Evolutionary conservation across 1,140 invertebrate species (phyloP).

Genomic region (Hermetia illucens): DNA sequence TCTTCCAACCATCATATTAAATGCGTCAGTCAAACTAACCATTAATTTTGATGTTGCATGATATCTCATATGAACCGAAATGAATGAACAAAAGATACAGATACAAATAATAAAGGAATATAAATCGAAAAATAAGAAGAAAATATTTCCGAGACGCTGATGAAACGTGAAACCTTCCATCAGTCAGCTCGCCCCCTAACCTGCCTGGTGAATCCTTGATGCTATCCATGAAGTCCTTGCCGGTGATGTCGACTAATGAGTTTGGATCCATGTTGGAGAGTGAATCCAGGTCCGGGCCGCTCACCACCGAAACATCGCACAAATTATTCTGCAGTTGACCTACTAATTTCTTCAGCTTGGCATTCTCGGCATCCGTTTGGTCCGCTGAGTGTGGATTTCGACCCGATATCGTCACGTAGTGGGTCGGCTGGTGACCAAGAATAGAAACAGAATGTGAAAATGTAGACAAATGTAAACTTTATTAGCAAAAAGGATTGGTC

Average conservation of each 20-base stretch:
- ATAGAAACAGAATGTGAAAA: no score
- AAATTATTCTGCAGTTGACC: conserved; percentile 61
- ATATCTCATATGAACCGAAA: no score
- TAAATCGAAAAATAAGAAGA: background rate
- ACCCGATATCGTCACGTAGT: conserved; percentile 30
- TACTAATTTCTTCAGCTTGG: conserved; percentile 45
- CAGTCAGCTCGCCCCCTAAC: conserved; percentile 26
- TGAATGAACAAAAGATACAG: conserved; percentile 3
- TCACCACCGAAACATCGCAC: conserved; percentile 64
- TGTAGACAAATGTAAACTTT: no score
- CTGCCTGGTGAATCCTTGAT: conserved; percentile 69
- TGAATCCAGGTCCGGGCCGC: conserved; percentile 62
- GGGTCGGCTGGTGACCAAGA: conserved; percentile 22
- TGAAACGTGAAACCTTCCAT: conserved; percentile 1
- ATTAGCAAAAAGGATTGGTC: no score
- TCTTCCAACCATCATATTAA: no score
- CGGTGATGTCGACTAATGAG: conserved; percentile 62
- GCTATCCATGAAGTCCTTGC: conserved; percentile 66
- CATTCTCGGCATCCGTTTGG: conserved; percentile 47
- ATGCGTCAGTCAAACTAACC: no score
- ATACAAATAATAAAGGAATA: background rate
- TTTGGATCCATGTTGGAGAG: conserved; percentile 76
- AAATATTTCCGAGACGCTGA: conserved; percentile 10
- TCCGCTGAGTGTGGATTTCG: conserved; percentile 45
- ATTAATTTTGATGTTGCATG: no score